Conservation (phyloP, 2,888 invertebrate genomes). For the Barypeithes pellucidus region DNA sequence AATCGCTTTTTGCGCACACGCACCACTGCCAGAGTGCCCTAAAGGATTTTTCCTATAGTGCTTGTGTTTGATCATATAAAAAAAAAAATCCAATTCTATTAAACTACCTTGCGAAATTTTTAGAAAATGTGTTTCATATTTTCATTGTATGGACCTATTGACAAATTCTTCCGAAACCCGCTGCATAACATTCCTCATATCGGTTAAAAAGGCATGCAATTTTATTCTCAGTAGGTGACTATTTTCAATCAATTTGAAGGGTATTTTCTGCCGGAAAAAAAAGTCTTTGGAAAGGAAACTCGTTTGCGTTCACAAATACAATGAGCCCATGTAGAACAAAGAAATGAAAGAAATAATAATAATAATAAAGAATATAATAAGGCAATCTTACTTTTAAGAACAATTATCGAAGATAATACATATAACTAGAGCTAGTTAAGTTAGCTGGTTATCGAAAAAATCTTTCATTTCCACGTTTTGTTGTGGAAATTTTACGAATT, state of each 20-base stretch:
- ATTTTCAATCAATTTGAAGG: slow-evolving; percentile 44
- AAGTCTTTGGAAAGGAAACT: slow-evolving; percentile 28
- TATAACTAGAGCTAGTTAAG: too few species aligned
- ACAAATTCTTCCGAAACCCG: slow-evolving; percentile 22
- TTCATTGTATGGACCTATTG: slow-evolving; percentile 20
- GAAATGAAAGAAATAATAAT: slow-evolving; percentile 39
- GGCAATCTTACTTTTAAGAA: too few species aligned
- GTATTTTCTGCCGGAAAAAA: slow-evolving; percentile 45
- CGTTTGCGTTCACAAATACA: slow-evolving; percentile 34
- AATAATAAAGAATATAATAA: too few species aligned
- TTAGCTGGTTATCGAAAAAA: too few species aligned
- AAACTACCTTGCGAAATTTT: not conserved
- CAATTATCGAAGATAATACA: too few species aligned
- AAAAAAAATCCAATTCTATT: not conserved
- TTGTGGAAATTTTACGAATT: too few species aligned
- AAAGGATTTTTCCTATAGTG: too few species aligned
- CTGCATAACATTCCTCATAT: slow-evolving; percentile 29
- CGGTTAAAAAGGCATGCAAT: slow-evolving; percentile 45
- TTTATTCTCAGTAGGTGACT: slow-evolving; percentile 39
- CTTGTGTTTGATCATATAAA: too few species aligned
- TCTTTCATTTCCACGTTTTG: too few species aligned
- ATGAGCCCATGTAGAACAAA: slow-evolving; percentile 27
- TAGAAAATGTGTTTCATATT: slow-evolving; percentile 21
- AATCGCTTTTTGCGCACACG: too few species aligned
- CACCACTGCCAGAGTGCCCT: too few species aligned